Evolutionary conservation across 2,888 invertebrate genomes (phyloP), one percentile per base, ranked within the genome.

Genomic region (Hypselothyrea guttata): DNA sequence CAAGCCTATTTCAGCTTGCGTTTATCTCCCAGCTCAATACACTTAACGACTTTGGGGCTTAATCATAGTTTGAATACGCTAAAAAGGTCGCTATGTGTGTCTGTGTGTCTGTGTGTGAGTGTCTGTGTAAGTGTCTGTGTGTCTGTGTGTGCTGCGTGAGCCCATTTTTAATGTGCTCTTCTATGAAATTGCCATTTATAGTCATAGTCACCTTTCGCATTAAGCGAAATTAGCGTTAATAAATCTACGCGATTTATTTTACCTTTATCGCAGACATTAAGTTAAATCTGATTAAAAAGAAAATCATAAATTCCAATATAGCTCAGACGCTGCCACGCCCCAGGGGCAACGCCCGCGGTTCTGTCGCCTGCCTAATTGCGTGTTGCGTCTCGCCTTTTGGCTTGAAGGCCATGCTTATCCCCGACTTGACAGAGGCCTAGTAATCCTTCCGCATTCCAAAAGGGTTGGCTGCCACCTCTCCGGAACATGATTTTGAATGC

Each of bases 281-380:
- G 68, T 79, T 66, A 75, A 75, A 82, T 77, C 75, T 69, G 78
- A 77, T 77, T 82, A 75, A 82, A 75, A 78, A 66, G 63, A 59
- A 82, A 60, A 78, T 71, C 66, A 77, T 77, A 82, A 77, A 77
- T 77, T 71, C 77, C 69, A 82, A 77, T 77, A 82, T 62, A 75
- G 59, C 34, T 22, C 34, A 9, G 12, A 11, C 12, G 8, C 34
- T 18, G 12, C 13, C 27, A 18, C 9, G 9, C 18, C 11, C 28
- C 13, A 54, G 33, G n/a, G 44, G 30, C 52, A 34, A 38, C 31
- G 37, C 11, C 34, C 54, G 73, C 46, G 73, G 74, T 73, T 77
- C 58, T 61, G 75, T 67, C 71, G 78, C 65, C 59, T 58, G 71
- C 69, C 78, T 77, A 77, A 82, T 77, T 77, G 69, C 83, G 65